Conservation (phyloP, 2,888 invertebrate species). For the Polydesmus complanatus region DNA sequence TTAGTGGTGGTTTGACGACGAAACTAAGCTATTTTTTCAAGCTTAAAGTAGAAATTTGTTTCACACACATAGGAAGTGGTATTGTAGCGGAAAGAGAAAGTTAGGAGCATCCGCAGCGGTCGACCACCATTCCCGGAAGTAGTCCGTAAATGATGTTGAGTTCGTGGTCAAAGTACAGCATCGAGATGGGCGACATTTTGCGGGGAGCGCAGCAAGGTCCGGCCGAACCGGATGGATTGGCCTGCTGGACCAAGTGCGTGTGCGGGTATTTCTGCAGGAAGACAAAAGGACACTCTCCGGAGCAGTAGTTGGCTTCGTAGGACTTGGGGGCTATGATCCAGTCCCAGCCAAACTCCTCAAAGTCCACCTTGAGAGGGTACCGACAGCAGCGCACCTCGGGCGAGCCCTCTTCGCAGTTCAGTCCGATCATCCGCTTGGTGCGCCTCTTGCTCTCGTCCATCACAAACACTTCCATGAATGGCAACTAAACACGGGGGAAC, state of each 20-base stretch:
- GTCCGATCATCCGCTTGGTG: conserved; percentile 59
- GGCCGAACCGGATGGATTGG: conserved; percentile 56
- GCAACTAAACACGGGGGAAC: too few species aligned
- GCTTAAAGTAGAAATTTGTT: too few species aligned
- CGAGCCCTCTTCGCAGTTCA: conserved; percentile 69
- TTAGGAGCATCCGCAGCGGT: conserved; percentile 81
- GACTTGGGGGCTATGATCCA: conserved; percentile 92
- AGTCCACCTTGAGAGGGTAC: conserved; percentile 83
- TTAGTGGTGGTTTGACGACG: too few species aligned
- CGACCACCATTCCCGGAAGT: conserved; percentile 87
- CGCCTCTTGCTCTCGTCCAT: conserved; percentile 31
- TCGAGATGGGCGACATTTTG: conserved; percentile 58
- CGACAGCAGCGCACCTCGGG: conserved; percentile 81
- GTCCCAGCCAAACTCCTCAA: conserved; percentile 91
- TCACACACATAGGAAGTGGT: too few species aligned
- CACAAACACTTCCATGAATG: conserved; percentile 25
- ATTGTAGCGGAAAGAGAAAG: too few species aligned
- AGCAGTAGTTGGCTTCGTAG: conserved; percentile 91
- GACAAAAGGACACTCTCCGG: conserved; percentile 81
- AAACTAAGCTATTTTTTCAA: too few species aligned
- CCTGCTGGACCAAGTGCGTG: conserved; percentile 72
- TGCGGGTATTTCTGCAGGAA: conserved; percentile 75
- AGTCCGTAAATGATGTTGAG: conserved; percentile 73
- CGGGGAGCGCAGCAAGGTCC: conserved; percentile 88
- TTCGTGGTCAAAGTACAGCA: conserved; percentile 83